Evolutionary conservation across 1,140 invertebrate genomes (phyloP), one percentile per base, ranked within the genome.

Genomic region (Ceratosolen fusciceps): DNA sequence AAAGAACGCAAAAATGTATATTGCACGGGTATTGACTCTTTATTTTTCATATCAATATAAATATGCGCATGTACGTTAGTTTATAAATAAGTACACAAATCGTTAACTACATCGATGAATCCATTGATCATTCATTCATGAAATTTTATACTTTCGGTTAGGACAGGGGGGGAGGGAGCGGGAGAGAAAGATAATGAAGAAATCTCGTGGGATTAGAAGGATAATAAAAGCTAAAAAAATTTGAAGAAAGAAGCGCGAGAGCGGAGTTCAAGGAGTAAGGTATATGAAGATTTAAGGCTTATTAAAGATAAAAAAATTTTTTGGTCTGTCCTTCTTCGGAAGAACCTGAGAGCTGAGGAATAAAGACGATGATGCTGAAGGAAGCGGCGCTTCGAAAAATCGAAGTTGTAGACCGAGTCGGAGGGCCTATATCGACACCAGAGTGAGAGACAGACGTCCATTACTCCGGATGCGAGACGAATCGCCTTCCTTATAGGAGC

Each of bases 381-480:
- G 70, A 52, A 31, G 70, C 43, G 43, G n/a, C 70, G 70, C 24
- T 31, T 26, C 19, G 49, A 54, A 72, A 54, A 52, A 9, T 14
- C 49, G 70, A 52, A 72, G 39, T 37, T 73, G 71, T 76, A 77
- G 76, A 79, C 62, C 76, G 67, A 74, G 58, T 4, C 1, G 2
- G 29, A 7, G 1, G 58, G 29, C 29, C 12, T 26, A 31, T 1
- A 29, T 16, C 21, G 54, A 2, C 5, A 52, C 5, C 10, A 7
- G 14, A 75, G 39, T 71, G 79, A 80, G 67, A 80, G 74, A 62
- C 67, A 58, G 52, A 19, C 65, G 47, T 21, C 39, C 67, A 76
- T 81, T 78, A 78, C 67, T 58, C 26, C 34, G 43, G 34, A 68
- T 7, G 74, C 71, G 75, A 67, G 67, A 81, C 80, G 77, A 81